A percentile compares a stretch with the other conserved stretches of the same genome.
Evolutionary conservation across 2,888 invertebrate genomes (phyloP).

Genomic region (Dryococelus australis): DNA sequence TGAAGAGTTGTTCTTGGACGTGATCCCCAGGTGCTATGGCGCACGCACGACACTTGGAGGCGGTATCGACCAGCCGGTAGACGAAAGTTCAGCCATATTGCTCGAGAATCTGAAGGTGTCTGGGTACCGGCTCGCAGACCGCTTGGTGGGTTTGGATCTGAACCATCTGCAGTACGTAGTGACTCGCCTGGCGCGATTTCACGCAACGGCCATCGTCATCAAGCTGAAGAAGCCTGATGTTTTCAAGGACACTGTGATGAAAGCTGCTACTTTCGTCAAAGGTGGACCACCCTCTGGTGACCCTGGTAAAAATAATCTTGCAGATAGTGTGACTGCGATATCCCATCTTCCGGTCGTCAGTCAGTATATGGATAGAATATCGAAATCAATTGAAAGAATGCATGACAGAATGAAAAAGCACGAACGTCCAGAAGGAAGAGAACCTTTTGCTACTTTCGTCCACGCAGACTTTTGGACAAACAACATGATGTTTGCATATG

Average conservation of each 20-base stretch:
- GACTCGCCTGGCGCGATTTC: constrained; percentile 63
- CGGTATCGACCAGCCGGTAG: constrained; percentile 58
- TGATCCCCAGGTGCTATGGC: constrained; percentile 65
- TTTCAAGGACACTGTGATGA: constrained; percentile 56
- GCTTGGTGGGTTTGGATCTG: constrained; percentile 62
- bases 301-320: constrained; percentile 49
- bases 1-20: constrained; percentile 58
- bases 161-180: constrained; percentile 61
- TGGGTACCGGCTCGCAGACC: constrained; percentile 63
- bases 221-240: constrained; percentile 59
- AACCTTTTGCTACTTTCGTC: constrained; percentile 63
- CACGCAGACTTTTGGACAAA: constrained; percentile 70
- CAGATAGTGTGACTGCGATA: constrained; percentile 47
- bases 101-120: constrained; percentile 64
- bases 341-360: constrained; percentile 36
- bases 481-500: constrained; percentile 65
- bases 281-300: constrained; percentile 49
- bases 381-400: constrained; percentile 32
- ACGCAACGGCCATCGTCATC: constrained; percentile 65
- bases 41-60: constrained; percentile 57
- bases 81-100: constrained; percentile 61
- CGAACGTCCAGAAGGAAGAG: constrained; percentile 45
- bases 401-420: not conserved
- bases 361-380: constrained; percentile 37
- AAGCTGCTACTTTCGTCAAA: constrained; percentile 40